Conservation (phyloP, 2,113 vertebrate species). For the Amblyornis subalaris region DNA sequence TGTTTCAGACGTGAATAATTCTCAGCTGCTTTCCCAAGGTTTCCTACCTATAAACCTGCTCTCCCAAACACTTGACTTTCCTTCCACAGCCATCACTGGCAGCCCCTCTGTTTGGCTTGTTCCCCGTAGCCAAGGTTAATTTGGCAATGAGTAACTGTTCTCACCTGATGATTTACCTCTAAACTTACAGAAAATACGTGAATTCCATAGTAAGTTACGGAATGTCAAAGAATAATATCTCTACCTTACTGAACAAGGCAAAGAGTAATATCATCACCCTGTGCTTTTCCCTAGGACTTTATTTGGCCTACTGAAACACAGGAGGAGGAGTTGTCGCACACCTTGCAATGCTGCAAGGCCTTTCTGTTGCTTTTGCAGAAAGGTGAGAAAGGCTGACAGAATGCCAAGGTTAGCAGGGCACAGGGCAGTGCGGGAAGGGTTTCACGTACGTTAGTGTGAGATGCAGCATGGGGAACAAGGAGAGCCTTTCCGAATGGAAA, state of each 20-base stretch:
- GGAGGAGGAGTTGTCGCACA: neutral
- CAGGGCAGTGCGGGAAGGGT: neutral
- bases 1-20: neutral
- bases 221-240: neutral
- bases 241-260: neutral
- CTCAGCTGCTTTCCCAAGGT: neutral
- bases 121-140: neutral
- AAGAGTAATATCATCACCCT: neutral
- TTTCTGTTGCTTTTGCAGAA: neutral
- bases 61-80: neutral
- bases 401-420: neutral
- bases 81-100: neutral
- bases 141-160: neutral
- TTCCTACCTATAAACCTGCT: neutral
- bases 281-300: neutral
- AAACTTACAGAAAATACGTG: neutral
- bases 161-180: neutral
- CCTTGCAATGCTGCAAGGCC: neutral
- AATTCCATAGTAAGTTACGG: neutral
- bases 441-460: rapidly evolving
- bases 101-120: neutral
- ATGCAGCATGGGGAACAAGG: neutral
- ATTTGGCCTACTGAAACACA: rapidly evolving
- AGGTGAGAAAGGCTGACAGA: neutral
- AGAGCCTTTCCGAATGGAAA: neutral